phyloP scores from a whole-genome alignment of 2,888 invertebrate species.

The Nomada lathburiana region DNA sequence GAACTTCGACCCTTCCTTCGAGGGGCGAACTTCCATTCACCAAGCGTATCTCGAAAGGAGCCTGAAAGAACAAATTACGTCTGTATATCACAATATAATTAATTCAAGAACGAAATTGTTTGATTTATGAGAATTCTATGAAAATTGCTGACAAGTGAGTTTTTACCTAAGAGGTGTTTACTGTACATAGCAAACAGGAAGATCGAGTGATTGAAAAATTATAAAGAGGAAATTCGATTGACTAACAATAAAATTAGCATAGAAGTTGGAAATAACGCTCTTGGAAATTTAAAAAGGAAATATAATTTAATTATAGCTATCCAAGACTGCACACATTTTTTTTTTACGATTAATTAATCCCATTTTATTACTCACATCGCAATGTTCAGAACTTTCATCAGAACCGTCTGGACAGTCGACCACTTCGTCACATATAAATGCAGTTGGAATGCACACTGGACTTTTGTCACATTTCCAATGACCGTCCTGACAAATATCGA shows the following conservation, averaged over 20 bases:
- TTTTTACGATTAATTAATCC: too few relatives aligned
- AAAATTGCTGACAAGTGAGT: too few relatives aligned
- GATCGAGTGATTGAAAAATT: background rate
- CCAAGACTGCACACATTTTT: too few relatives aligned
- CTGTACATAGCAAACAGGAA: background rate
- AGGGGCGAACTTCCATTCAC: conserved; percentile 86
- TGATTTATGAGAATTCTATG: too few relatives aligned
- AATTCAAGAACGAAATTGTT: background rate
- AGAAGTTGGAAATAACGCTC: too few relatives aligned
- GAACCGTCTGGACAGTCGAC: conserved; percentile 88
- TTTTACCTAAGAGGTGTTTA: too few relatives aligned
- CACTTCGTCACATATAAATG: conserved; percentile 88
- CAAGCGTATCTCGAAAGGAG: conserved; percentile 87
- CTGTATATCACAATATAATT: background rate
- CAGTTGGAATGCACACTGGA: conserved; percentile 87
- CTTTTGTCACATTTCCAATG: conserved; percentile 88
- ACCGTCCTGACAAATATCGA: conserved; percentile 86
- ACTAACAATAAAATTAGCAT: too few relatives aligned
- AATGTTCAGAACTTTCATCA: conserved; percentile 87
- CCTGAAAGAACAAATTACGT: conserved; percentile 76
- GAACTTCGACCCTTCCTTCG: conserved; percentile 90
- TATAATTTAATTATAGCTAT: too few relatives aligned
- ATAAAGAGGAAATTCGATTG: background rate
- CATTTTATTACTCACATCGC: conserved; percentile 85
- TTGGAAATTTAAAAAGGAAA: too few relatives aligned